phyloP scores from a whole-genome alignment of 2,113 vertebrate genomes.

The Erythrocercus mccallii region DNA sequence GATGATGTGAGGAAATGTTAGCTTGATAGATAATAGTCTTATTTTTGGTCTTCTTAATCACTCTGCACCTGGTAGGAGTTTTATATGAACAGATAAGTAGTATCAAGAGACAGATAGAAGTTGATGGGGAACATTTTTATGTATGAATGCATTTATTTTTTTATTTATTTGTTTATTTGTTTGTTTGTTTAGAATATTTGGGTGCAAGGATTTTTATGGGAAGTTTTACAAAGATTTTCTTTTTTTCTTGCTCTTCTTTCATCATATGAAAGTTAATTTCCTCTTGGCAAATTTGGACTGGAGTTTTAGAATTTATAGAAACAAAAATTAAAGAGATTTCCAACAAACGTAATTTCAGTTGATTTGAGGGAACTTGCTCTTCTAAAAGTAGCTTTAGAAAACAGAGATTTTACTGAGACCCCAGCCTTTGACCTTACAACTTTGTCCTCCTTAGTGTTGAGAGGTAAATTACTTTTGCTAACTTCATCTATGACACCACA shows the following conservation, averaged over 20 bases:
- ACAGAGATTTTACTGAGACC: neutral
- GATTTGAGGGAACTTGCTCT: neutral
- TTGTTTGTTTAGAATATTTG: neutral
- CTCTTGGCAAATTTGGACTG: neutral
- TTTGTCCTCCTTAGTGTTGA: slow-evolving; percentile 10
- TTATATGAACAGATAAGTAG: slow-evolving; percentile 30
- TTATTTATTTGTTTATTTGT: neutral
- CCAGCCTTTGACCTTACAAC: slow-evolving; percentile 40
- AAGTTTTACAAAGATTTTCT: neutral
- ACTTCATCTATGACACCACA: slow-evolving; percentile 20
- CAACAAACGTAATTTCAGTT: neutral
- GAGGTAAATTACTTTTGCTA: slow-evolving; percentile 53
- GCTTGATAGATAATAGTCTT: slow-evolving; percentile 35
- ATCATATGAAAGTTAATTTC: neutral
- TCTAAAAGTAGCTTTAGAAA: neutral
- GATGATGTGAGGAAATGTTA: slow-evolving; percentile 21
- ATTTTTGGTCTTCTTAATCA: slow-evolving; percentile 47
- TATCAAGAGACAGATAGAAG: slow-evolving; percentile 27
- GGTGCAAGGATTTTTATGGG: neutral
- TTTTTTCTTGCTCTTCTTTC: neutral
- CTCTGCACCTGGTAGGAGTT: slow-evolving; percentile 27
- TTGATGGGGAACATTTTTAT: neutral
- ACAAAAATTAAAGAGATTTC: neutral
- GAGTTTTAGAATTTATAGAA: neutral
- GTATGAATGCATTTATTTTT: neutral